Conservation (phyloP, 2,113 vertebrate species). For the Anoura caudifer region DNA sequence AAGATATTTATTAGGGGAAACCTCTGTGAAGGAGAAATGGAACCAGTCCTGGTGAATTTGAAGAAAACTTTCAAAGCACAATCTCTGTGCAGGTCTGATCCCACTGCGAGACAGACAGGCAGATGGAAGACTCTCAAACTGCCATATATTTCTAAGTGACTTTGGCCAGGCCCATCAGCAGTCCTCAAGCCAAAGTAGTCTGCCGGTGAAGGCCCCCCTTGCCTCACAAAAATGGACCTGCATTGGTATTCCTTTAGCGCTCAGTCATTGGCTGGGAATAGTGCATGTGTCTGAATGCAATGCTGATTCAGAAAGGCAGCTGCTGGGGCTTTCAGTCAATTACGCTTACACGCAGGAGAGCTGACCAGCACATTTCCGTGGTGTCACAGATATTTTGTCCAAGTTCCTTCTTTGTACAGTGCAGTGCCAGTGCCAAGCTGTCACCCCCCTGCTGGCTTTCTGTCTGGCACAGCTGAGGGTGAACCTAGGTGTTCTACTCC, state of each 20-base stretch:
- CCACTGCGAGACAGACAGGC: background rate
- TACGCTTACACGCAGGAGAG: background rate
- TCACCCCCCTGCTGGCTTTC: background rate
- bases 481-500: background rate
- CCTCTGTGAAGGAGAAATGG: background rate
- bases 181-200: background rate
- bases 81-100: background rate
- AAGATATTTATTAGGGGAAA: background rate
- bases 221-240: background rate
- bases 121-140: background rate
- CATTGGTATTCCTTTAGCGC: background rate
- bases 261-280: background rate
- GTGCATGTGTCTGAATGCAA: background rate
- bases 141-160: background rate
- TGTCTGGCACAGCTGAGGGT: background rate
- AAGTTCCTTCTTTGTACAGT: background rate
- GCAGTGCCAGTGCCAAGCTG: background rate
- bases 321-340: background rate
- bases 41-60: background rate
- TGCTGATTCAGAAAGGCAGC: background rate
- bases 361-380: background rate
- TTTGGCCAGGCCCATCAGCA: background rate
- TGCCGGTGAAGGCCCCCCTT: accelerated
- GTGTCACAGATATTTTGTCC: background rate
- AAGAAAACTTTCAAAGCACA: background rate